These are phyloP conservation scores for Leuctra nigra DNA, from an alignment of 2,888 invertebrate species.

Conservation along the genomic window DNA sequence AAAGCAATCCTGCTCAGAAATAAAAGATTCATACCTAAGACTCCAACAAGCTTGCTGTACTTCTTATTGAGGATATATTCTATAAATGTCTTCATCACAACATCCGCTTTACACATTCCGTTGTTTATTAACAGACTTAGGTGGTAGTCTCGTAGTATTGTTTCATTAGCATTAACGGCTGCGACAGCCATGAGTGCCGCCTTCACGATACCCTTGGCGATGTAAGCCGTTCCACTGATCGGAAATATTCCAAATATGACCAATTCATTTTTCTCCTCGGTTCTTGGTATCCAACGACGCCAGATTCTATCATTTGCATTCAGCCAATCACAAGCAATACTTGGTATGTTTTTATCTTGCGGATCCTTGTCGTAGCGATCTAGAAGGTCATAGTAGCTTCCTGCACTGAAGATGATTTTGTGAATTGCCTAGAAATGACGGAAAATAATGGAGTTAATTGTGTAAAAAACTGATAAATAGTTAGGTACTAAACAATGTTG, in stretches of 20 bases:
- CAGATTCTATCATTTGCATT: conserved; percentile 42
- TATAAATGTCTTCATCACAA: conserved; percentile 68
- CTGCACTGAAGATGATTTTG: conserved; percentile 45
- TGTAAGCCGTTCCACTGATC: conserved; percentile 50
- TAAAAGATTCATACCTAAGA: conserved; percentile 46
- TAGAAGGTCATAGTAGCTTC: conserved; percentile 48
- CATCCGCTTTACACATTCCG: conserved; percentile 63
- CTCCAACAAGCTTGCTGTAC: conserved; percentile 56
- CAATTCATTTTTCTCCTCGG: conserved; percentile 41
- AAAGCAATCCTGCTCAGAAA: neutral
- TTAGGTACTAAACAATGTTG: too few relatives aligned
- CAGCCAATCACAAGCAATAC: conserved; percentile 61
- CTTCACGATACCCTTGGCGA: conserved; percentile 40
- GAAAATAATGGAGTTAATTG: neutral
- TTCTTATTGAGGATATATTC: conserved; percentile 53
- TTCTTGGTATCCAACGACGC: conserved; percentile 43
- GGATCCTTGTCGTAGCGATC: conserved; percentile 34
- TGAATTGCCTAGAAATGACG: conserved; percentile 39
- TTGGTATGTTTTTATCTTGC: conserved; percentile 14
- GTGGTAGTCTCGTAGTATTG: conserved; percentile 53
- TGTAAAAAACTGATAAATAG: too few relatives aligned
- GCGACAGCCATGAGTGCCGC: conserved; percentile 57
- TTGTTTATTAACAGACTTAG: conserved; percentile 51
- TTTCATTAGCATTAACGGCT: conserved; percentile 53
- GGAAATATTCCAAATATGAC: conserved; percentile 67